Base-by-base conservation (phyloP, 2,113 vertebrate species). In the Glaucidium brasilianum region DNA sequence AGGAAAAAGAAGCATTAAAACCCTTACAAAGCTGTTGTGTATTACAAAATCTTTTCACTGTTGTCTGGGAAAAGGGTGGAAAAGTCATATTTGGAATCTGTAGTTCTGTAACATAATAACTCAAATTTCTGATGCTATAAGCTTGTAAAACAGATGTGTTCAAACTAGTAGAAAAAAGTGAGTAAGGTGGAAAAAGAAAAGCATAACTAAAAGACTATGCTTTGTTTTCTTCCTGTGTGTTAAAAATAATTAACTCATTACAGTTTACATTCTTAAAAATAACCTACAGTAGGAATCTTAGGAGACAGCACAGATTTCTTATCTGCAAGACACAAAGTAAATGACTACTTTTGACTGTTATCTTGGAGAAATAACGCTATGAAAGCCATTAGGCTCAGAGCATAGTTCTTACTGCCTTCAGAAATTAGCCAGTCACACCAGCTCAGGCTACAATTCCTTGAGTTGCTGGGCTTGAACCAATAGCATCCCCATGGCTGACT, bases 241-340 rank as follows among this genome's bases (percentile, higher is more conserved):
- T 88, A 91, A 96, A 96, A 96, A 92, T 77, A 96, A 77, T 67
- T 29, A 91, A 88, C 39, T 79, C 41, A 56, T 85, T 94, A 60
- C 34, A 73, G 75, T 20, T 53, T 41, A 37, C 10, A 45, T 67
- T 86, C 63, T 62, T 77, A 86, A 96, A 86, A 82, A 81, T 39
- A 84, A 82, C 32, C 30, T 75, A 21, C 35, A 50, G 32, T 56
- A 82, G 49, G 16, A 88, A n/a, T 23, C 37, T 67, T 58, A 66
- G 9, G n/a, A 91, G 45, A 81, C 90, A 25, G 23, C 47, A 67
- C 14, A 64, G 26, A 35, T 80, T 80, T 92, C 35, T 64, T 49
- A 92, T 17, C 34, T 39, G 5, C 39, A 49, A 80, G 55, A 63
- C 8, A 68, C 27, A 39, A 35, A 75, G 62, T 22, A 72, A n/a